These are phyloP conservation scores for Hoplodrina ambigua DNA, from an alignment of 2,888 invertebrate genomes.

Conservation along the genomic window DNA sequence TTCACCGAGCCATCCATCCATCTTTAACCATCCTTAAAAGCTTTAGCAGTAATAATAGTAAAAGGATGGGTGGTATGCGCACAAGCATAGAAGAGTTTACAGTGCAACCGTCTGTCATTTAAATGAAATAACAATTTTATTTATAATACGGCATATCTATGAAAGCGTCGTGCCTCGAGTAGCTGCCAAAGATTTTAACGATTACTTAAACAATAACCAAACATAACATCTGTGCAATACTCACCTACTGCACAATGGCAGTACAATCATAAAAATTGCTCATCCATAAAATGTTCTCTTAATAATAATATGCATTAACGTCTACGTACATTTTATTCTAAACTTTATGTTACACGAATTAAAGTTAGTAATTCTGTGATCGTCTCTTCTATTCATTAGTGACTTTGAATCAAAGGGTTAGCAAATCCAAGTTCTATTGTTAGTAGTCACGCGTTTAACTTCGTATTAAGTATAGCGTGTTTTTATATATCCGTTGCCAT, in stretches of 20 bases:
- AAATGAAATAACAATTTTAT: constrained; percentile 39
- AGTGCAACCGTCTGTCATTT: constrained; percentile 23
- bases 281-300: constrained; percentile 84
- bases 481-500: constrained; percentile 86
- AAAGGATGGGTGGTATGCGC: too few relatives aligned
- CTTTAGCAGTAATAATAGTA: background rate
- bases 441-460: constrained; percentile 87
- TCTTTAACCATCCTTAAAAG: too few relatives aligned
- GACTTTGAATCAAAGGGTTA: constrained; percentile 87
- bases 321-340: constrained; percentile 45
- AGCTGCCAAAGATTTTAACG: constrained; percentile 67
- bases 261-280: constrained; percentile 87
- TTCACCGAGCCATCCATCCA: too few relatives aligned
- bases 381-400: constrained; percentile 81
- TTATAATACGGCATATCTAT: too few relatives aligned
- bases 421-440: constrained; percentile 89
- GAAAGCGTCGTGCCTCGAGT: constrained; percentile 42
- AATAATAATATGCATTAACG: constrained; percentile 82
- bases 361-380: constrained; percentile 64
- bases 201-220: constrained; percentile 70
- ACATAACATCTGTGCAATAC: constrained; percentile 74
- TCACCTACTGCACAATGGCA: constrained; percentile 72
- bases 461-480: constrained; percentile 82
- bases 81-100: background rate
- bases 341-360: constrained; percentile 57